Conservation (phyloP, 2,113 vertebrate species). For the Hucho hucho region DNA sequence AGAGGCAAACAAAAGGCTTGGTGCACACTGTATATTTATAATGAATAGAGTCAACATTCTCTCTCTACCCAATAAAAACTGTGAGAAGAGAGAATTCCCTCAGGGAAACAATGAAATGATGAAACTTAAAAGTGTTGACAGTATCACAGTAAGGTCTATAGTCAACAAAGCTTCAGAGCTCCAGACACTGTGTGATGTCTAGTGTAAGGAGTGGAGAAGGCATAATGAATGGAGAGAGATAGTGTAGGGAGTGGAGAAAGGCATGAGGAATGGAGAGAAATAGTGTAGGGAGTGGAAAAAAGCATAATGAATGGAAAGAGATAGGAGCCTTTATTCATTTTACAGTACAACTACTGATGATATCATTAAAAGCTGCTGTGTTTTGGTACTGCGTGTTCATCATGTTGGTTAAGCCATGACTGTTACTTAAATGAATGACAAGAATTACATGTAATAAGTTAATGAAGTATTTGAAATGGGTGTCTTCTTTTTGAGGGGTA, state of each 20-base stretch:
- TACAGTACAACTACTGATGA: too few species aligned
- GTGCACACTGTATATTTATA: neutral
- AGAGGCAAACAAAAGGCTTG: neutral
- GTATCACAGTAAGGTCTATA: neutral
- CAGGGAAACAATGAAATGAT: neutral
- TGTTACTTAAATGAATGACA: neutral
- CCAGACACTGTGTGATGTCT: neutral
- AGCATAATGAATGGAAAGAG: neutral
- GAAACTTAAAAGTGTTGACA: neutral
- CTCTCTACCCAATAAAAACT: constrained; percentile 2
- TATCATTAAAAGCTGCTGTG: neutral
- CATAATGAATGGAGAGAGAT: too few species aligned
- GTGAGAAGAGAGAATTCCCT: neutral
- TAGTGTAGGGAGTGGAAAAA: too few species aligned
- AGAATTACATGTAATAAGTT: neutral
- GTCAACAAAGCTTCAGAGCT: neutral
- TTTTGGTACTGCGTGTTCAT: neutral
- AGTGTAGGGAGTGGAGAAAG: too few species aligned
- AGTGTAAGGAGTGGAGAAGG: neutral
- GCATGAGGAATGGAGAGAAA: neutral
- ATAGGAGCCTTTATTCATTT: neutral
- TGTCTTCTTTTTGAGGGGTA: too few species aligned
- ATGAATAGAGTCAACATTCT: neutral
- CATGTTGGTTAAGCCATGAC: neutral
- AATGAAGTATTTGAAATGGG: neutral